phyloP scores from a whole-genome alignment of 1,140 invertebrate genomes.

The Drosophila elegans region DNA sequence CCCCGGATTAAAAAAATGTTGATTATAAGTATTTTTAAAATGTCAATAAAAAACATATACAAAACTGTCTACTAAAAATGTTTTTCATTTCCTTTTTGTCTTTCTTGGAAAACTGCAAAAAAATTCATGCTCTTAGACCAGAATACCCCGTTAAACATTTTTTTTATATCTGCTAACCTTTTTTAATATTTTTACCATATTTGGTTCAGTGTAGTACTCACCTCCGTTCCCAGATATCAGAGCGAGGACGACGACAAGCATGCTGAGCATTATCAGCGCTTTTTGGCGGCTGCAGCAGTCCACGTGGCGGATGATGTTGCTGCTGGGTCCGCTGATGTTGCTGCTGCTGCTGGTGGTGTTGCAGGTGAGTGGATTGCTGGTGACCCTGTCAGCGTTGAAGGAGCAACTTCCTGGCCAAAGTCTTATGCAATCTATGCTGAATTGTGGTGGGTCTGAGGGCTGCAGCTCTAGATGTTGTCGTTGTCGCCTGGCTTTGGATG shows the following conservation, averaged over 20 bases:
- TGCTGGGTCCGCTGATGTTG: constrained; percentile 12
- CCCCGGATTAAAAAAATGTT: too few relatives aligned
- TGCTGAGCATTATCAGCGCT: constrained; percentile 73
- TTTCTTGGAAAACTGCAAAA: too few relatives aligned
- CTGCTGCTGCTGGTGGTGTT: constrained; percentile 1
- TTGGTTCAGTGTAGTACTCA: constrained; percentile 39
- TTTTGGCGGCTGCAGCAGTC: constrained; percentile 45
- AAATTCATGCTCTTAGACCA: too few relatives aligned
- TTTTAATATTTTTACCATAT: neutral
- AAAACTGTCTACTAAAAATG: too few relatives aligned
- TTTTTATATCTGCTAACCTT: neutral
- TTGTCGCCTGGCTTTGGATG: constrained; percentile 36
- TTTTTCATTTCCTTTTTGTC: too few relatives aligned
- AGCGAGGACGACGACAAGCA: constrained; percentile 70
- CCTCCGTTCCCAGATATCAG: constrained; percentile 78
- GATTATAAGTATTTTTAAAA: too few relatives aligned
- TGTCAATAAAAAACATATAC: too few relatives aligned
- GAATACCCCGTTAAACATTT: too few relatives aligned
- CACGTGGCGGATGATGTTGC: constrained; percentile 11
- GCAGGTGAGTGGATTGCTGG: constrained; percentile 15
- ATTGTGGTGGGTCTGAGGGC: constrained; percentile 32
- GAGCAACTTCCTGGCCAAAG: constrained; percentile 44
- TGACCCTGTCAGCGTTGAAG: constrained; percentile 4
- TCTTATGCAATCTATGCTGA: constrained; percentile 47
- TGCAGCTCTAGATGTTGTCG: constrained; percentile 29